A percentile compares a stretch with the other conserved stretches of the same genome.
phyloP scores from a whole-genome alignment of 2,113 vertebrate genomes.

The Anolis carolinensis region DNA sequence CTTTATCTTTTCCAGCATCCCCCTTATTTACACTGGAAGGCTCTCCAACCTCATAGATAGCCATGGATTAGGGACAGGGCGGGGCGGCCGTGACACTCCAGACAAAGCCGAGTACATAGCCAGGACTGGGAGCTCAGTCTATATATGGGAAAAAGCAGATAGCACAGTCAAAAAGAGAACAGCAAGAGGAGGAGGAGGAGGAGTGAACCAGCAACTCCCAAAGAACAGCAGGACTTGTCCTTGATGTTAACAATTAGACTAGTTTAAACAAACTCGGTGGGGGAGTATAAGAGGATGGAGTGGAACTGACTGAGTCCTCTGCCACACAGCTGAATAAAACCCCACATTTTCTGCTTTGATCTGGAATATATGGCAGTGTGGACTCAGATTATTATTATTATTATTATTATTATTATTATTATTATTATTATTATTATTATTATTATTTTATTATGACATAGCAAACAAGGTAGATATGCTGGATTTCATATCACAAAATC shows the following conservation, averaged over 20 bases:
- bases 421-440: no score
- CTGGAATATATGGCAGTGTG: no score
- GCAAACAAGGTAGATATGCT: no score
- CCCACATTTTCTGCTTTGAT: no score
- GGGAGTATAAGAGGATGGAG: background rate
- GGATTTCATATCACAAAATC: no score
- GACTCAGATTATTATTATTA: no score
- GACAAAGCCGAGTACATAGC: background rate
- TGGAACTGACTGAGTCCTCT: no score
- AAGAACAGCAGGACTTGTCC: background rate
- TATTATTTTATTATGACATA: no score
- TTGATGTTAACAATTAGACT: background rate
- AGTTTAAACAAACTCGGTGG: background rate
- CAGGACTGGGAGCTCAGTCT: background rate
- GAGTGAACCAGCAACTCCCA: background rate
- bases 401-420: no score
- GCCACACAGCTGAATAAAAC: no score
- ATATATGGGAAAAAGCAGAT: constrained; percentile 1
- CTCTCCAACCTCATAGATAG: constrained; percentile 13
- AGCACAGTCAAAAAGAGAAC: background rate
- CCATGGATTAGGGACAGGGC: constrained; percentile 1
- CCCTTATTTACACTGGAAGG: constrained; percentile 8
- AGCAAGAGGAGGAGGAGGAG: background rate
- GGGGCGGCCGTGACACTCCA: background rate
- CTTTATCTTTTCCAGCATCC: constrained; percentile 14